These are phyloP conservation scores for Podotricha telesiphe DNA, from an alignment of 2,888 invertebrate species.

Conservation along the genomic window DNA sequence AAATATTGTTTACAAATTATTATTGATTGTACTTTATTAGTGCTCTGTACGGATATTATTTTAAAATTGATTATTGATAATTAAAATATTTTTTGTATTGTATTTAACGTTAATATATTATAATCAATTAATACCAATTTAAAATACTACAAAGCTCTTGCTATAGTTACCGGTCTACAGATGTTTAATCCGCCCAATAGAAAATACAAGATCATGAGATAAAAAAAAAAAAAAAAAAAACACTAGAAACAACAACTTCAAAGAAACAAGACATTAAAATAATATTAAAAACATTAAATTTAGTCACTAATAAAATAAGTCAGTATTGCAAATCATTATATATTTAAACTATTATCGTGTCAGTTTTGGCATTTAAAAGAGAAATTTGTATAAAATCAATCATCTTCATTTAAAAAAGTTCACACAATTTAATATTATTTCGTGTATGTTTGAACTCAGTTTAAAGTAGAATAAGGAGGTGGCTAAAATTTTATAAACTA, in stretches of 20 bases:
- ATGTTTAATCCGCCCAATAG: conserved; percentile 50
- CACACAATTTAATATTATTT: conserved; percentile 15
- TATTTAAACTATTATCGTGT: conserved; percentile 8
- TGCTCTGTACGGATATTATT: neutral
- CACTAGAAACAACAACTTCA: conserved; percentile 14
- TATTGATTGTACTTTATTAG: conserved; percentile 1
- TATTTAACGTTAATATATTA: neutral
- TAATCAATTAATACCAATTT: neutral
- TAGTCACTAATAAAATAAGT: conserved; percentile 18
- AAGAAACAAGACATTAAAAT: conserved; percentile 16
- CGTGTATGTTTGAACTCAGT: conserved; percentile 1
- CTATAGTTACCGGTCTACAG: conserved; percentile 39
- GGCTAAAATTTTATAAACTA: conserved; percentile 6
- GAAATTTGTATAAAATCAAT: neutral
- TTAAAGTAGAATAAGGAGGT: conserved; percentile 19
- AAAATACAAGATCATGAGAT: conserved; percentile 15
- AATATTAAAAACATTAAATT: conserved; percentile 25
- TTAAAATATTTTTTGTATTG: neutral
- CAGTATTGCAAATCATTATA: conserved; percentile 3
- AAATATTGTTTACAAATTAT: neutral
- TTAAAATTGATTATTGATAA: neutral
- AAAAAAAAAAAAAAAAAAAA: conserved; percentile 9
- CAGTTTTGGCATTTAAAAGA: conserved; percentile 12
- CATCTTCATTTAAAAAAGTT: neutral
- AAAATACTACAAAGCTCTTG: neutral